These are phyloP conservation scores for Rhinopomastus cyanomelas DNA, from an alignment of 2,113 vertebrate species.

Conservation along the genomic window DNA sequence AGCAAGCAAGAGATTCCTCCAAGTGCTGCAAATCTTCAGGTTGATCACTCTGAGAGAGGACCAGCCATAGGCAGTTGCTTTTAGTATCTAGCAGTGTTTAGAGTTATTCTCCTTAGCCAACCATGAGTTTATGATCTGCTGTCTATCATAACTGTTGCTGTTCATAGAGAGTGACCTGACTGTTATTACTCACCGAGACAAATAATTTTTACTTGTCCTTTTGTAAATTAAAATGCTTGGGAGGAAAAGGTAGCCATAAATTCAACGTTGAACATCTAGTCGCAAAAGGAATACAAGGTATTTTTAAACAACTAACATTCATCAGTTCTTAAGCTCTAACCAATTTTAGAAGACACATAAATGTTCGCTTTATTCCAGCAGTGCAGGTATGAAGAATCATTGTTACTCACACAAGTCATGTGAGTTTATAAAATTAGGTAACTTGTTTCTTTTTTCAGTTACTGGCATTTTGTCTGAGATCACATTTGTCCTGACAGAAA, in stretches of 20 bases:
- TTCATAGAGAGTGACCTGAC: not conserved
- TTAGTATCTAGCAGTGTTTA: not conserved
- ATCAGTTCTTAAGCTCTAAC: not conserved
- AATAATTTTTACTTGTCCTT: not conserved
- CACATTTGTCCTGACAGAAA: not conserved
- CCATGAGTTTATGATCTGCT: not conserved
- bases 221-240: not conserved
- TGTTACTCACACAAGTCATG: not conserved
- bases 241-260: not conserved
- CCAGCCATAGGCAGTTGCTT: not conserved
- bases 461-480: not conserved
- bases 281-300: not conserved
- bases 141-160: not conserved
- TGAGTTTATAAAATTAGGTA: not conserved
- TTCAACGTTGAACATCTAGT: not conserved
- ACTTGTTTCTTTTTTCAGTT: not conserved
- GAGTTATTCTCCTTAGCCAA: not conserved
- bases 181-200: not conserved
- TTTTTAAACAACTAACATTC: not conserved
- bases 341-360: not conserved
- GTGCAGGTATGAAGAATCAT: not conserved
- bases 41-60: not conserved
- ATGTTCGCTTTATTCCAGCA: not conserved
- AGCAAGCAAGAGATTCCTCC: not conserved
- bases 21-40: not conserved